Percentiles rank a stretch among this genome's conserved stretches.
Conservation (phyloP, 2,113 vertebrate species). For the Narcine bancroftii region DNA sequence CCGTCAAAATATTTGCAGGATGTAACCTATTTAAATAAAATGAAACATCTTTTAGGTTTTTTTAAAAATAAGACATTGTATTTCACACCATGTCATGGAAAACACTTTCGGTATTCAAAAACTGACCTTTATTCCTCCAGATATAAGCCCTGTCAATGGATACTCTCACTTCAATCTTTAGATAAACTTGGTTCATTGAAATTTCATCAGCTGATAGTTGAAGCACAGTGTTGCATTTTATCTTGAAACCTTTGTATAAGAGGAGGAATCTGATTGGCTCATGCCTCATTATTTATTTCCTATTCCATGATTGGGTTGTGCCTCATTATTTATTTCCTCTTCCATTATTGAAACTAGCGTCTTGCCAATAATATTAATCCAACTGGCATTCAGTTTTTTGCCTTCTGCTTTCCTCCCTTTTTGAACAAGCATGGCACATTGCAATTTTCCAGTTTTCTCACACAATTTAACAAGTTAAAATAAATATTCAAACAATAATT, state of each 20-base stretch:
- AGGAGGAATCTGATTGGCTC: background rate
- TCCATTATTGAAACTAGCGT: no score
- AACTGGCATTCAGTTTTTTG: no score
- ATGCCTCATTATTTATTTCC: background rate
- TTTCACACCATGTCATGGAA: background rate
- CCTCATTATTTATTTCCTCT: no score
- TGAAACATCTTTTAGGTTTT: background rate
- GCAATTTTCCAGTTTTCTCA: no score
- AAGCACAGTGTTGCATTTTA: background rate
- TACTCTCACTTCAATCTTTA: background rate
- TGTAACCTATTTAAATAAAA: conserved; percentile 63
- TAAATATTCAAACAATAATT: no score
- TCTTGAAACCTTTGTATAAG: background rate
- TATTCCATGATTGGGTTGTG: no score
- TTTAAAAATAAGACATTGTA: background rate
- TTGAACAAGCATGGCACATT: no score
- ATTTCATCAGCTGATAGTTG: background rate
- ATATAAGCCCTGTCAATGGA: background rate
- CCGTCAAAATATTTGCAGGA: conserved; percentile 57
- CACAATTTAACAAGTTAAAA: no score
- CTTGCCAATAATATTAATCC: no score
- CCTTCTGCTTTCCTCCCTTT: no score
- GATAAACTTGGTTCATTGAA: background rate
- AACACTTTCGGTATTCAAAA: background rate
- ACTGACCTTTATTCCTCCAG: background rate